Percentiles rank a stretch among this genome's conserved stretches.
phyloP scores from a whole-genome alignment of 1,140 invertebrate genomes.

The Drosophila tsacasi region DNA sequence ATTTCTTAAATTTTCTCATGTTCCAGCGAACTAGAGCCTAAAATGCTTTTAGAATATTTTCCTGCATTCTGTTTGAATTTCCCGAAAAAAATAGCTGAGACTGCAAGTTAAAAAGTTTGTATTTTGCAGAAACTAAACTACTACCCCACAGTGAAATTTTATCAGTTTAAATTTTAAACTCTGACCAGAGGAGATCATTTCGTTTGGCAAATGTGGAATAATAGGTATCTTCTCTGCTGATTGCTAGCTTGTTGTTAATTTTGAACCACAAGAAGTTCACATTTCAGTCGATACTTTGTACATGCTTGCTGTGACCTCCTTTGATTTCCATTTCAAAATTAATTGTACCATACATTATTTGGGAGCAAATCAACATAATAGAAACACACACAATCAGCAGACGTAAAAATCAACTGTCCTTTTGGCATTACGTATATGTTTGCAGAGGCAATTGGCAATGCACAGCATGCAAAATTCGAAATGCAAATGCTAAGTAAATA shows the following conservation, averaged over 20 bases:
- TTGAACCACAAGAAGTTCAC: neutral
- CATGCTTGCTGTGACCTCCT: neutral
- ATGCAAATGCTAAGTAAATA: constrained; percentile 74
- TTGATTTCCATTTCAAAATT: constrained; percentile 43
- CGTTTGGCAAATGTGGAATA: neutral
- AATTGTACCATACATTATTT: constrained; percentile 51
- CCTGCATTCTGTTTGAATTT: constrained; percentile 23
- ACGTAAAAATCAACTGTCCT: constrained; percentile 52
- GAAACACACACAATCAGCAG: constrained; percentile 53
- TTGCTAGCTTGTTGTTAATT: constrained; percentile 18
- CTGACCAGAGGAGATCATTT: neutral
- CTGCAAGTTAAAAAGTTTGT: constrained; percentile 25
- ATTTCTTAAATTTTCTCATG: constrained; percentile 12
- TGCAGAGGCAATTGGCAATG: constrained; percentile 56
- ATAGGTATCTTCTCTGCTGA: constrained; percentile 7
- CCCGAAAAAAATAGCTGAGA: constrained; percentile 29
- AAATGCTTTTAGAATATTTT: constrained; percentile 42
- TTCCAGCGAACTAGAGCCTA: neutral
- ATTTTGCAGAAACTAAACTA: neutral
- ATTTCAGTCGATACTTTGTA: constrained; percentile 4
- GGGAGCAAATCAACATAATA: constrained; percentile 46
- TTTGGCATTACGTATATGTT: constrained; percentile 22
- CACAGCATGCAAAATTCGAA: constrained; percentile 48
- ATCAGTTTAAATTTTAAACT: constrained; percentile 14
- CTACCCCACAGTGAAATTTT: constrained; percentile 24